These are phyloP conservation scores for Trigoniulus corallinus DNA, from an alignment of 1,140 invertebrate species.

Conservation along the genomic window DNA sequence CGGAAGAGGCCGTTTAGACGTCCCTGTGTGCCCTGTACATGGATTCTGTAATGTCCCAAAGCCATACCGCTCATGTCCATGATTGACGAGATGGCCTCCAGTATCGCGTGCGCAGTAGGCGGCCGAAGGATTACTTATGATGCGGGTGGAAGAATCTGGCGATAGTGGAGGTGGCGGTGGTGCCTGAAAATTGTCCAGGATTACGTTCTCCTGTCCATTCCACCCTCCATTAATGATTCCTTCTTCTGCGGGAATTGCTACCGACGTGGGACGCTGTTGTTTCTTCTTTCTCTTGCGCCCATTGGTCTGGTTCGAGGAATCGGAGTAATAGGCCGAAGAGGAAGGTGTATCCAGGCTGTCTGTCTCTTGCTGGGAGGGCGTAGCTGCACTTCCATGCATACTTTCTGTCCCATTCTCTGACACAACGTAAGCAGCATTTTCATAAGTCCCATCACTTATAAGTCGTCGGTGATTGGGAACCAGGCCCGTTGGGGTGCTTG, in stretches of 20 bases:
- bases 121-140: background rate
- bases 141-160: background rate
- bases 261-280: background rate
- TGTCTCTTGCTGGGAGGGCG: slow-evolving; percentile 7
- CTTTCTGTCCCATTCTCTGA: slow-evolving; percentile 14
- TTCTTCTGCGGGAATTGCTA: background rate
- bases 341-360: slow-evolving; percentile 10
- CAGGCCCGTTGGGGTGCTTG: background rate
- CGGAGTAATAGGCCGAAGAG: slow-evolving; percentile 18
- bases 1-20: background rate
- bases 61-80: background rate
- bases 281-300: slow-evolving; percentile 2
- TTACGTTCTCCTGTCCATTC: background rate
- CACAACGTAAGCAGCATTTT: slow-evolving; percentile 18
- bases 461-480: background rate
- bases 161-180: background rate
- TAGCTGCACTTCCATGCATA: slow-evolving; percentile 9
- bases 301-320: slow-evolving; percentile 14
- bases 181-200: background rate
- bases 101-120: background rate
- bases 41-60: background rate
- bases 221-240: background rate
- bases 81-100: background rate
- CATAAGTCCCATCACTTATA: slow-evolving; percentile 14
- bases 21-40: background rate